A percentile compares a stretch with the other conserved stretches of the same genome.
These are phyloP conservation scores for Lepus timidus DNA, from an alignment of 2,113 vertebrate genomes.

Conservation along the genomic window DNA sequence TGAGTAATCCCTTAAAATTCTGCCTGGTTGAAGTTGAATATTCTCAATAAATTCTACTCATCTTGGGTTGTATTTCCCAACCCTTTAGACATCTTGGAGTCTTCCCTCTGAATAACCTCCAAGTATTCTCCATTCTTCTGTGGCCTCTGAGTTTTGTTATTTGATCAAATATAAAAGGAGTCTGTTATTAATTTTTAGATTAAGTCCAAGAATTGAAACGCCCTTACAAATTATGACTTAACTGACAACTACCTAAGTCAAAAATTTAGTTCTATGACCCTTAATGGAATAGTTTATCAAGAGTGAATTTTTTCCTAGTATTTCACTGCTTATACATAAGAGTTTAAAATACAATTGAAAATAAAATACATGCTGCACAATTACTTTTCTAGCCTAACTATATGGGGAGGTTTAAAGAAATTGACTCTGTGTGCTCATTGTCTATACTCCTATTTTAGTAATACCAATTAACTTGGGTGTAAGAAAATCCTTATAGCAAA, in stretches of 20 bases:
- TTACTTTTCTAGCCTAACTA: slow-evolving; percentile 12
- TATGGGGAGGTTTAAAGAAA: background rate
- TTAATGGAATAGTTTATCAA: background rate
- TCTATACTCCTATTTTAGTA: slow-evolving; percentile 4
- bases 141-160: slow-evolving; percentile 70
- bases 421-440: background rate
- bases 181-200: slow-evolving; percentile 43
- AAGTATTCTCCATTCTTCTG: slow-evolving; percentile 12
- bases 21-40: background rate
- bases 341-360: background rate
- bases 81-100: slow-evolving; percentile 13
- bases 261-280: background rate
- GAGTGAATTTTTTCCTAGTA: background rate
- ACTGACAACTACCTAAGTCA: background rate
- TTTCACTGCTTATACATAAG: slow-evolving; percentile 11
- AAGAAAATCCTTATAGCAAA: slow-evolving; percentile 20
- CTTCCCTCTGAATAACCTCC: slow-evolving; percentile 8
- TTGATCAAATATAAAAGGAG: slow-evolving; percentile 72
- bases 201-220: background rate
- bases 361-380: slow-evolving; percentile 15
- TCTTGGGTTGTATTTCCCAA: background rate
- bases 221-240: slow-evolving; percentile 32
- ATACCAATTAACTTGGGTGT: background rate
- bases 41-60: slow-evolving; percentile 4
- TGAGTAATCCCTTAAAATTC: background rate